A percentile compares a stretch with the other conserved stretches of the same genome.
These are phyloP conservation scores for Dendropsophus ebraccatus DNA, from an alignment of 2,113 vertebrate species.

Conservation along the genomic window DNA sequence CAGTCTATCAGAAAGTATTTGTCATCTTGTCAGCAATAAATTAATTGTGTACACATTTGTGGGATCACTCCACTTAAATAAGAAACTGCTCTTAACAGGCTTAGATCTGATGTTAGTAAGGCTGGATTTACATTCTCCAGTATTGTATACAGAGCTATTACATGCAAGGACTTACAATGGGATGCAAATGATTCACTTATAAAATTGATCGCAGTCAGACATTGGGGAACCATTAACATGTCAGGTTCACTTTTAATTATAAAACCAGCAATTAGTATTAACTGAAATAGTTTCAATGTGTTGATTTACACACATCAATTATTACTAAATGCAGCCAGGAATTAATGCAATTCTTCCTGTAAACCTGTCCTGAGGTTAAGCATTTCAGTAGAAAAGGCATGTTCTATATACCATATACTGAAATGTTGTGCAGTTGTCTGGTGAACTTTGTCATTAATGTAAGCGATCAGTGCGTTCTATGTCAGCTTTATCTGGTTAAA, in stretches of 20 bases:
- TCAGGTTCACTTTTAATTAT: neutral
- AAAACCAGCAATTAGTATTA: neutral
- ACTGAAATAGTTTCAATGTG: neutral
- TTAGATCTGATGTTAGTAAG: neutral
- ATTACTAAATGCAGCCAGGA: neutral
- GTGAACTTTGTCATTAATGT: too few relatives aligned
- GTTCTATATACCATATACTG: too few relatives aligned
- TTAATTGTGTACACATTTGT: conserved; percentile 33
- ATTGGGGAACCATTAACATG: neutral
- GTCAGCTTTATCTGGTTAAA: too few relatives aligned
- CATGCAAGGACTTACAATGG: neutral
- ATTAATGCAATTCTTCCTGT: neutral
- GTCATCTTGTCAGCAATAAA: conserved; percentile 38
- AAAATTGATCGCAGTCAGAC: neutral
- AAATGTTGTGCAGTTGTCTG: too few relatives aligned
- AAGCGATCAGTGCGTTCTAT: too few relatives aligned
- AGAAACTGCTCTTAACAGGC: neutral
- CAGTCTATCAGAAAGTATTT: neutral
- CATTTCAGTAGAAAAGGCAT: too few relatives aligned
- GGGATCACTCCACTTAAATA: neutral
- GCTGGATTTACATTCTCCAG: neutral
- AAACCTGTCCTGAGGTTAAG: too few relatives aligned
- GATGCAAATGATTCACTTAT: neutral
- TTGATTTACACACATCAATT: neutral
- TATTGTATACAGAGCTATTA: neutral